phyloP scores from a whole-genome alignment of 2,797 vertebrate genomes.

The Anabacerthia variegaticeps region DNA sequence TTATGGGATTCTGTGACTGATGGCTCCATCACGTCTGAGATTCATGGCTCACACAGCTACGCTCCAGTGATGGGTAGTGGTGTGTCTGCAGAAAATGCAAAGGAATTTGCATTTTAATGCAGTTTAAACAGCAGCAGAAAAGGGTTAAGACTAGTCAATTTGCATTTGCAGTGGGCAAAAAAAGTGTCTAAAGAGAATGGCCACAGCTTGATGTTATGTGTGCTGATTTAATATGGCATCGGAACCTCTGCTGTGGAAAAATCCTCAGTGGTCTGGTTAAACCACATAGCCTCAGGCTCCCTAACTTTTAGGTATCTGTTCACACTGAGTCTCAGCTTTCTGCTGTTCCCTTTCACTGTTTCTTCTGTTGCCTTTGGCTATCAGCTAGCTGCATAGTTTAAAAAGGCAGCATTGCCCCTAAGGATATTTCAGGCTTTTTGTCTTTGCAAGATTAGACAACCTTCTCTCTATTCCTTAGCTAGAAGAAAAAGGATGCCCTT shows the following conservation, averaged over 20 bases:
- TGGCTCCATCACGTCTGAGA: slow-evolving; percentile 34
- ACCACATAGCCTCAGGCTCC: slow-evolving; percentile 13
- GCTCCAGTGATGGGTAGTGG: not conserved
- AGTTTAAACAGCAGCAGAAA: not conserved
- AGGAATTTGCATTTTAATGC: slow-evolving; percentile 23
- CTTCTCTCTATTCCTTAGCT: not conserved
- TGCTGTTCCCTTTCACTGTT: not conserved
- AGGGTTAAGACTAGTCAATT: slow-evolving; percentile 6
- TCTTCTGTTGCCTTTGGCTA: slow-evolving; percentile 38
- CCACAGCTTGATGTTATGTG: not conserved
- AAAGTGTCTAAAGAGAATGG: not conserved
- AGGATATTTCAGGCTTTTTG: slow-evolving; percentile 25
- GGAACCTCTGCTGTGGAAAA: not conserved
- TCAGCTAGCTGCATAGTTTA: not conserved
- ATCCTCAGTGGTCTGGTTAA: slow-evolving; percentile 48
- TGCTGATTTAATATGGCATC: slow-evolving; percentile 15
- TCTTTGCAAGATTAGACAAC: slow-evolving; percentile 8
- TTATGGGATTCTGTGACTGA: slow-evolving; percentile 35
- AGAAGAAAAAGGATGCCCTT: not conserved
- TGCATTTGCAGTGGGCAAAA: not conserved
- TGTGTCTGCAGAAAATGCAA: not conserved
- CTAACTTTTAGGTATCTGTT: slow-evolving; percentile 18
- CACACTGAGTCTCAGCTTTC: not conserved
- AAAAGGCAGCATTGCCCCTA: not conserved
- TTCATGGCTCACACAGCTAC: not conserved